Conservation (phyloP, 2,888 invertebrate genomes). For the Iselma pallidipennis region DNA sequence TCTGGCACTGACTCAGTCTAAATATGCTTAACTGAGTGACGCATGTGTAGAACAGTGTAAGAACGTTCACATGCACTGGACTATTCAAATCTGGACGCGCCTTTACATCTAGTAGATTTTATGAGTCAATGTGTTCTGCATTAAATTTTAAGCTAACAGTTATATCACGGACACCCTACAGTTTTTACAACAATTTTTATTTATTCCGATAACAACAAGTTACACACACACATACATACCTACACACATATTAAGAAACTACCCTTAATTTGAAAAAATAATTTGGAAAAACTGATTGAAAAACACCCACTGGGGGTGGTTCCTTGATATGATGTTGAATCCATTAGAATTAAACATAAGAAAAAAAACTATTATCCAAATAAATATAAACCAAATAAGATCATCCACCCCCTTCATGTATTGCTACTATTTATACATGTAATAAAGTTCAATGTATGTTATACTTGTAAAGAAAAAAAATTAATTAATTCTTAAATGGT, state of each 20-base stretch:
- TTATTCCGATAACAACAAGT: not conserved
- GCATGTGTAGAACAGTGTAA: too few relatives aligned
- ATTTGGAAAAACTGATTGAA: not conserved
- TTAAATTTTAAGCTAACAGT: conserved; percentile 5
- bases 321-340: conserved; percentile 26
- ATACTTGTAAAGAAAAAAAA: conserved; percentile 26
- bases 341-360: too few relatives aligned
- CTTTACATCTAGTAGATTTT: conserved; percentile 26
- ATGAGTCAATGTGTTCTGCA: conserved; percentile 28
- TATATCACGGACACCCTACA: too few relatives aligned
- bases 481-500: conserved; percentile 43
- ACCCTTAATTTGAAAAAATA: conserved; percentile 10
- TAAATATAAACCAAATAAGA: conserved; percentile 47
- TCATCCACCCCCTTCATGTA: conserved; percentile 34
- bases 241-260: conserved; percentile 22
- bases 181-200: not conserved
- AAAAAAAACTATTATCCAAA: conserved; percentile 41
- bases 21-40: too few relatives aligned
- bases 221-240: too few relatives aligned
- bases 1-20: too few relatives aligned
- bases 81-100: too few relatives aligned
- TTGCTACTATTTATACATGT: conserved; percentile 40
- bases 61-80: too few relatives aligned
- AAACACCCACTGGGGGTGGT: conserved; percentile 14
- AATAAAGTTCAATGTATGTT: conserved; percentile 40